A percentile compares a stretch with the other conserved stretches of the same genome.
Conservation (phyloP, 2,888 invertebrate genomes). For the Ctena decussata region DNA sequence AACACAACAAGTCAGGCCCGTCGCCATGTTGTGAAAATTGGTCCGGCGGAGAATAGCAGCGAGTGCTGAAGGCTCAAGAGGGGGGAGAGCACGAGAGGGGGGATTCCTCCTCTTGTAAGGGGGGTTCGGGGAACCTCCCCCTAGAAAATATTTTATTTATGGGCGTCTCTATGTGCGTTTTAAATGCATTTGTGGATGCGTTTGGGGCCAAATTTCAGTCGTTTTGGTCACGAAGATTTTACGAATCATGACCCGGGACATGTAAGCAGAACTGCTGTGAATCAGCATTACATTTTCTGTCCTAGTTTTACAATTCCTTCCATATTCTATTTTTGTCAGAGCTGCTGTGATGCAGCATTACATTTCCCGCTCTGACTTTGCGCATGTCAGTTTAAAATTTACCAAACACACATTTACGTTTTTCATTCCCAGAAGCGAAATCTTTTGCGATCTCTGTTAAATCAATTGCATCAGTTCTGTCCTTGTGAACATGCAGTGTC, state of each 20-base stretch:
- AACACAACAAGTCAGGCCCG: too few species aligned
- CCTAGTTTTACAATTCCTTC: neutral
- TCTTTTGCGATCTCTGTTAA: slow-evolving; percentile 23
- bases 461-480: slow-evolving; percentile 19
- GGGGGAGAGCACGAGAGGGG: too few species aligned
- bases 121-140: too few species aligned
- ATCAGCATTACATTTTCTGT: neutral
- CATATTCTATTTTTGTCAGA: neutral
- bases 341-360: neutral
- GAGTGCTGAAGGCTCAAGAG: too few species aligned
- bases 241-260: neutral
- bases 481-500: slow-evolving; percentile 28
- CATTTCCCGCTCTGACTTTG: neutral
- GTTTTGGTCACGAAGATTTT: too few species aligned
- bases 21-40: too few species aligned
- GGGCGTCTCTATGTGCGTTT: too few species aligned
- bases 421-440: slow-evolving; percentile 20
- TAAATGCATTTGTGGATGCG: too few species aligned
- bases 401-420: slow-evolving; percentile 12
- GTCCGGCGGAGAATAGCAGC: too few species aligned
- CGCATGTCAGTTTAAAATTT: slow-evolving; percentile 11
- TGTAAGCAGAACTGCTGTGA: neutral
- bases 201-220: too few species aligned
- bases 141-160: too few species aligned
- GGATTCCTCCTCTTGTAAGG: too few species aligned